phyloP scores from a whole-genome alignment of 2,797 vertebrate genomes.

The Sorex maritimensis region DNA sequence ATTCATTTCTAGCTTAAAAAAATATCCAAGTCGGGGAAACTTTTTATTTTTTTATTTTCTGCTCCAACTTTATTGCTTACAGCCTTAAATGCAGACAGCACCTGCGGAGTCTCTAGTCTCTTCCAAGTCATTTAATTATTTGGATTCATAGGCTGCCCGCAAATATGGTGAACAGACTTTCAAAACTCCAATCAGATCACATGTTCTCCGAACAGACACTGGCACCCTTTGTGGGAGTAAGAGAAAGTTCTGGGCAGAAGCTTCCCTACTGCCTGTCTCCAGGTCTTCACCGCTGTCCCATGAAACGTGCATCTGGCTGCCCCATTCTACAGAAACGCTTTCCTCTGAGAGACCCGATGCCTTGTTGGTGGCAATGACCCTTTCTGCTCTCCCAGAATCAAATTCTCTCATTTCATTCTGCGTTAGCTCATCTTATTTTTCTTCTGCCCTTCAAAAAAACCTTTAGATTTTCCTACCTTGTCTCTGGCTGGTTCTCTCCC shows the following conservation, averaged over 20 bases:
- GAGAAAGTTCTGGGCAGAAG: constrained; percentile 35
- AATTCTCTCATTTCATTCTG: background rate
- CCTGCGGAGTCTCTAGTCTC: background rate
- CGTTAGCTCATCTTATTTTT: background rate
- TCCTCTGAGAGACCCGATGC: background rate
- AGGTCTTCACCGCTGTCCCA: background rate
- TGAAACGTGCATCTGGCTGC: background rate
- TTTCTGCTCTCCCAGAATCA: background rate
- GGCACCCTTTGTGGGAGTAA: background rate
- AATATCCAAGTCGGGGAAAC: background rate
- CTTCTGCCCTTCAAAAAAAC: background rate
- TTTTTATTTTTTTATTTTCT: background rate
- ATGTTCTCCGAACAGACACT: background rate
- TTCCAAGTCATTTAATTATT: constrained; percentile 52
- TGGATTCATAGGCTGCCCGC: background rate
- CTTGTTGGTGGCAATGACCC: background rate
- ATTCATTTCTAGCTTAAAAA: constrained; percentile 57
- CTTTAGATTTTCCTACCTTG: background rate
- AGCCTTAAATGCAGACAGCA: constrained; percentile 48
- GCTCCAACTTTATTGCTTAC: background rate
- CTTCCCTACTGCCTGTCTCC: background rate
- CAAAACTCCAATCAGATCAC: constrained; percentile 26
- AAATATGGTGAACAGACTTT: constrained; percentile 43
- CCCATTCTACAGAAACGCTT: background rate
- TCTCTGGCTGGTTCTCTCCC: background rate